Conservation (phyloP, 35 echinoderm and acorn worm species). For the Strongylocentrotus purpuratus region DNA sequence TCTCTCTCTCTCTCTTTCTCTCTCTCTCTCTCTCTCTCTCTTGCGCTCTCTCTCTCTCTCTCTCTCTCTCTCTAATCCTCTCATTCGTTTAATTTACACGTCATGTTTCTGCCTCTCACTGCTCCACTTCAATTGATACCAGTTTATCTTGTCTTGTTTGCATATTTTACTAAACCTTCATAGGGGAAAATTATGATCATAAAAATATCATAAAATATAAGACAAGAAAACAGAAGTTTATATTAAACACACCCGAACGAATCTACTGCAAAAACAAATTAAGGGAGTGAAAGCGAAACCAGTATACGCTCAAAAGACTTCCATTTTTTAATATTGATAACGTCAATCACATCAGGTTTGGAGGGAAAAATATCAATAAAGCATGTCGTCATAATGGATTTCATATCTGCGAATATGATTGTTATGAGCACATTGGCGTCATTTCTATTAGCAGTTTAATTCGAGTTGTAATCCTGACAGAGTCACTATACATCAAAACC, state of each 20-base stretch:
- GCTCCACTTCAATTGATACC: not conserved
- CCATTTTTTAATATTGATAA: not conserved
- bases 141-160: too few relatives aligned
- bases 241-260: too few relatives aligned
- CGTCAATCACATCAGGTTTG: not conserved
- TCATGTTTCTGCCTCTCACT: not conserved
- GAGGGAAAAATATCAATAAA: not conserved
- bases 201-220: too few relatives aligned
- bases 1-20: not conserved
- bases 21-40: not conserved
- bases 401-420: not conserved
- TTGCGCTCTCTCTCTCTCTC: not conserved
- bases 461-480: not conserved
- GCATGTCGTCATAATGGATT: not conserved
- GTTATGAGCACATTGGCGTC: not conserved
- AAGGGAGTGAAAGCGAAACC: too few relatives aligned
- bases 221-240: too few relatives aligned
- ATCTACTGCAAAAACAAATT: too few relatives aligned
- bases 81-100: not conserved
- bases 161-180: too few relatives aligned
- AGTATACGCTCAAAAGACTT: not conserved
- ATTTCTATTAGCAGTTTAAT: not conserved
- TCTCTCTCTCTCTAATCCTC: not conserved
- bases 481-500: not conserved
- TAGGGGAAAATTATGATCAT: too few relatives aligned